Evolutionary conservation across 2,888 invertebrate genomes (phyloP), one percentile per base, ranked within the genome.

Genomic region (Heteromurus nitidus): DNA sequence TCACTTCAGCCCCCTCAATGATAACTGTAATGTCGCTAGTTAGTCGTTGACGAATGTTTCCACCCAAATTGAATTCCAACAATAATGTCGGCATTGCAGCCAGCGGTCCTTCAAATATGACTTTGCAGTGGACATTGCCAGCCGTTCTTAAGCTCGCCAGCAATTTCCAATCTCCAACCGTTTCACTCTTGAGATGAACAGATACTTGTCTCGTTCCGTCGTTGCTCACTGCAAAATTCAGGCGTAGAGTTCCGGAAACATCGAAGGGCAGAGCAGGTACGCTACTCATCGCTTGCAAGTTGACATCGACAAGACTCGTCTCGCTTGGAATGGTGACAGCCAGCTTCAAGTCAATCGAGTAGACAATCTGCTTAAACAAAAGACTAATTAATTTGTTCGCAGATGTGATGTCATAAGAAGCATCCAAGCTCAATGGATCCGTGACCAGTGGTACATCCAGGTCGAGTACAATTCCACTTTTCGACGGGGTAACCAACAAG

Each of bases 131-230:
- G 47, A 87, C 80, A 36, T 85, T 70, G 3, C 75, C 20, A 0
- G 67, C 58, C 1, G 85, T 74, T 53, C 86, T 69, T 3, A 87
- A 22, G 9, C 75, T 68, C 13, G 76, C 85, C 2, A 70, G 47
- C 3, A 86, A 62, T 67, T 86, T 84, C 87, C 87, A 87, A 11
- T 86, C 82, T 2, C 86, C 83, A 50, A 83, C 80, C 9, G 83
- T 67, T 13, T 76, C 76, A 1, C 84, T 84, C 24, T 85, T 73
- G 18, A 85, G 13, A 24, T 70, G 77, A 16, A 86, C 36, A 11
- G 76, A 64, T 2, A 86, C 18, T 53, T 85, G 75, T 5, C 84
- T 79, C 3, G 82, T 85, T 2, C 83, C 85, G 53, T 87, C 86
- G 1, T 68, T 50, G 18, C 72, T 69, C 9, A 83, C 74, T 31